Base-by-base conservation (phyloP, 2,888 invertebrate genomes). In the Gibbula magus region DNA sequence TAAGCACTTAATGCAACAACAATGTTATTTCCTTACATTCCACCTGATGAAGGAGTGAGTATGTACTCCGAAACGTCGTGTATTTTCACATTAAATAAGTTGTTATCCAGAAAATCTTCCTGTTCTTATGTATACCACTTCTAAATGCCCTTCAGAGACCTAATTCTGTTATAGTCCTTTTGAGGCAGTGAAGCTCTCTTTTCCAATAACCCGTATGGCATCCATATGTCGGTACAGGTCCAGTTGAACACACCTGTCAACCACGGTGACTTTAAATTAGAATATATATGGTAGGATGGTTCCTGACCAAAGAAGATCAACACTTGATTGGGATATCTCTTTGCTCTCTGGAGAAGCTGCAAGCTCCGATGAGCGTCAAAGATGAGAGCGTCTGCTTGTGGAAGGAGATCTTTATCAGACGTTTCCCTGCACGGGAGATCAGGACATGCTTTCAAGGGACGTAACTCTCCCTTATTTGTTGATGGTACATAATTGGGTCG, bases 241-340 rank as follows among this genome's bases (percentile, higher is more conserved):
- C 74, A 74, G 74, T 74, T 74, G 51, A 74, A 74, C 7, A 22
- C 18, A 51, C 45, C 16, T 22, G 22, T 74, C 74, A 45, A 32
- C 2, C 25, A 22, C 13, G 39, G 25, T 10, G 51, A 51, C 25
- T 16, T 39, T 13, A 45, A 45, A 45, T 45, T 13, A 13, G 45
- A 45, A 45, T 7, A 45, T 10, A 45, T 45, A 13, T 45, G 45
- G 13, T 45, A 45, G 8, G 25, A 22, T 8, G 74, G 22, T 45
- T 74, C 74, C 51, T 51, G 45, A 13, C 10, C 39, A 18, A 22
- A 74, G 25, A 74, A 74, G 20, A 74, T 22, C 74, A 51, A 74
- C 1, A 51, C 51, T 51, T 74, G 74, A 8, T 74, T 51, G 22
- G 45, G 74, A 51, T 74, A 25, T 74, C 45, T 10, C 16, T 18